Conservation (phyloP, 35 echinoderm and acorn worm genomes). For the Nesometra sesokonis region DNA sequence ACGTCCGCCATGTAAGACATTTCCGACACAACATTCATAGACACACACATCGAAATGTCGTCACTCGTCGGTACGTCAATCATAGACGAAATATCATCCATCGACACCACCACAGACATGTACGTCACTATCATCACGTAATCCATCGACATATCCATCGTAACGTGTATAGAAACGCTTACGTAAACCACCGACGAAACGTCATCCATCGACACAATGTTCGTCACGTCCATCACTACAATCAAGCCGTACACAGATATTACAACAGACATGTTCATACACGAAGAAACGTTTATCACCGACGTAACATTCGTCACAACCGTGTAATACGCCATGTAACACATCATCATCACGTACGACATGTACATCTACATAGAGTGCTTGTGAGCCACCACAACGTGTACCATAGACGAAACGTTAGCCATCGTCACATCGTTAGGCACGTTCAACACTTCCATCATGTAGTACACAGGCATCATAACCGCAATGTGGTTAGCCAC, state of each 20-base stretch:
- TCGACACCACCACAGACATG: no score
- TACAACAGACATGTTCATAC: not conserved
- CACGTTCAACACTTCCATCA: not conserved
- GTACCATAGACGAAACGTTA: not conserved
- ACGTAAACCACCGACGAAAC: not conserved
- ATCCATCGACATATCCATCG: not conserved
- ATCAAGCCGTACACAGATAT: not conserved
- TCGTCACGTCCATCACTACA: not conserved
- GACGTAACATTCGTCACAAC: not conserved
- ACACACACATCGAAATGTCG: no score
- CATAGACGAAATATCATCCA: no score
- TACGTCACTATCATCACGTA: no score
- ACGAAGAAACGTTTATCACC: no score
- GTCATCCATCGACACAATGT: not conserved
- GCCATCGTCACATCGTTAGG: not conserved
- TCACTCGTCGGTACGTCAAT: no score
- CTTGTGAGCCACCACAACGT: not conserved
- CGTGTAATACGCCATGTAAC: no score
- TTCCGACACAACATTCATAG: no score
- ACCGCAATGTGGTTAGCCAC: not conserved
- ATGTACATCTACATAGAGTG: not conserved
- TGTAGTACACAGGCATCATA: not conserved
- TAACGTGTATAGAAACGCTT: not conserved
- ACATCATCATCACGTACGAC: not conserved
- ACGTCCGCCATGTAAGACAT: no score